Base-by-base conservation (phyloP, 2,113 vertebrate genomes). In the Polypterus bichir region DNA sequence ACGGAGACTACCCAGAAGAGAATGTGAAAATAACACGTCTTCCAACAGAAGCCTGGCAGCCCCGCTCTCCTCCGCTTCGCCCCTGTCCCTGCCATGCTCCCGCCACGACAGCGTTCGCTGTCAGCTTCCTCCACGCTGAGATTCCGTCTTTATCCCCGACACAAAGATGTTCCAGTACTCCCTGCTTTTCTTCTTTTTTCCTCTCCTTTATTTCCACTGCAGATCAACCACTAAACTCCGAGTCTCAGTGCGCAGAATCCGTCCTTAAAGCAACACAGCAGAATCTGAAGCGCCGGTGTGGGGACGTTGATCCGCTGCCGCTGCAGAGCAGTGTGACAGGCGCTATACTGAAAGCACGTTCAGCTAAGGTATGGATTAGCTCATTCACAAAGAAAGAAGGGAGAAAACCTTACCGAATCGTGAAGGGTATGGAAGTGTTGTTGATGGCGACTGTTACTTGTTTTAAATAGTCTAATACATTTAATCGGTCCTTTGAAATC, bases 1-100 rank as follows among this genome's bases (percentile, higher is more conserved):
- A 83, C 79, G 3, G 79, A 83, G 3, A 86, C 75, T 54, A 85
- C 76, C 81, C 83, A 86, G 65, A 88, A 73, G 65, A 86, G 60
- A 5, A 83, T 69, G 55, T 81, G 82, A 55, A 86, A 75, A 73
- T 74, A 87, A 75, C 83, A 83, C 67, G 72, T 81, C 63, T 78
- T 84, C 83, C 85, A 86, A 69, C 80, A 76, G 62, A 80, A 65
- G 27, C 81, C 81, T 48, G 74, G 77, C 67, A 82, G 73, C 66
- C 71, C 75, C 59, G 79, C 69, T 74, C 59, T 81, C 74, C 76
- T 76, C 59, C 78, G 62, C 72, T 72, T 77, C 69, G 51, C 74
- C 68, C 71, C 81, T 47, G 73, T 73, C 56, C 71, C 73, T 68
- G 79, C 79, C 85, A 85, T 84, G 69, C 65, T 73, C 70, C 71